Evolutionary conservation across 2,797 vertebrate genomes (phyloP), one percentile per base, ranked within the genome.

Genomic region (Epinephelus coioides): DNA sequence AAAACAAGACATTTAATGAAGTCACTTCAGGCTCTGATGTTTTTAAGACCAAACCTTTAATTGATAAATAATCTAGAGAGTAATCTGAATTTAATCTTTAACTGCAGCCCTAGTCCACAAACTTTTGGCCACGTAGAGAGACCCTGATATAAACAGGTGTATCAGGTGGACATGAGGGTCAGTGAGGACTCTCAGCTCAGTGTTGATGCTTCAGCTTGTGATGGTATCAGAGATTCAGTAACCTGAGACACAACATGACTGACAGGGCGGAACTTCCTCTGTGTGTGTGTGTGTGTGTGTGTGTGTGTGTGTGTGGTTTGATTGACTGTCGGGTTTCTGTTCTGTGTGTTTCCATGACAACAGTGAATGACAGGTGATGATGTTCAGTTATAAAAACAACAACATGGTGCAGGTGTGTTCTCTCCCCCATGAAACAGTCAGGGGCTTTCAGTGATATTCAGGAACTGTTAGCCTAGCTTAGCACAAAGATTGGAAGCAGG

Each of bases 191-290:
- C 7, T n/a, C 0, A 67, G 17, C 55, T 57, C 9, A 38, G 4
- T 15, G 44, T 6, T 30, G 21, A 3, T 47, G n/a, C 4, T 63
- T 6, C 4, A 43, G 21, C 47, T 30, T 92, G 90, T 93, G 82
- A 87, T 92, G 88, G 77, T 81, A 80, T 79, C 75, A 91, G 72
- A 11, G 81, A 54, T 80, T 40, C 74, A 64, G 90, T 78, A 87
- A 92, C 76, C 56, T 62, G 79, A 93, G 82, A 79, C 66, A 5
- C 46, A 34, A 19, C 68, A 18, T 73, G 60, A 79, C 19, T 59
- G 74, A 81, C 66, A 79, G 46, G 10, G 27, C 12, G 18, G 5
- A 60, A 71, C 63, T 8, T 34, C 34, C 34, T 34, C 6, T 60
- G n/a, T 70, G 57, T 61, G 56, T 50, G 69, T 64, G 60, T 73